Percentiles rank a stretch among this genome's conserved stretches.
These are phyloP conservation scores for Furcifer pardalis DNA, from an alignment of 2,797 vertebrate species.

Conservation along the genomic window DNA sequence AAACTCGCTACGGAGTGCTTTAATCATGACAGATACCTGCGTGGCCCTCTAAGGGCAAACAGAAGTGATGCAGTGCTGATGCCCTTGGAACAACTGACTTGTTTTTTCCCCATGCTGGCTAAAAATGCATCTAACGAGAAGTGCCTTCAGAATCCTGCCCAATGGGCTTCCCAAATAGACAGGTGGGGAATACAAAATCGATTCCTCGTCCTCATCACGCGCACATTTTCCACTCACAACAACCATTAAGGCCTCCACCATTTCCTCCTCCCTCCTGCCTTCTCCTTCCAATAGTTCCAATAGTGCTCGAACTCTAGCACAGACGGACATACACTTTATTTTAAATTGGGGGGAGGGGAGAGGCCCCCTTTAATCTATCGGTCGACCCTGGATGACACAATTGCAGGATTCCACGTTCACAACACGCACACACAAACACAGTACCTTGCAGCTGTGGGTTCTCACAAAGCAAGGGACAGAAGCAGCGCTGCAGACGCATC, in stretches of 20 bases:
- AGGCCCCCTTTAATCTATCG: constrained; percentile 67
- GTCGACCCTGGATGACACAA: constrained; percentile 68
- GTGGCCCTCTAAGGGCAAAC: constrained; percentile 68
- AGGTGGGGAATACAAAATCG: constrained; percentile 63
- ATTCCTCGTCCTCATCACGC: background rate
- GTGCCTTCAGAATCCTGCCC: constrained; percentile 67
- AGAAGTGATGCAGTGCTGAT: constrained; percentile 49
- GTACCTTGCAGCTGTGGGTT: constrained; percentile 72
- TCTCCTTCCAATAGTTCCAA: constrained; percentile 16
- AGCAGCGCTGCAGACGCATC: constrained; percentile 52
- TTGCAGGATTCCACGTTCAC: constrained; percentile 63
- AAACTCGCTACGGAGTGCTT: constrained; percentile 74
- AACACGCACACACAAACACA: constrained; percentile 62
- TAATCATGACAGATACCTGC: constrained; percentile 73
- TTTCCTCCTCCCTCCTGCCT: constrained; percentile 21
- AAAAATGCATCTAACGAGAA: constrained; percentile 73
- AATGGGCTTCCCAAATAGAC: constrained; percentile 73
- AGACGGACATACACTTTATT: constrained; percentile 49
- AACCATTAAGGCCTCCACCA: background rate
- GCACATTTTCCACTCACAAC: too few relatives aligned
- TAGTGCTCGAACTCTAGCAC: constrained; percentile 41
- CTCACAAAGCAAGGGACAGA: constrained; percentile 55
- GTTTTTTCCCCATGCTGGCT: constrained; percentile 69
- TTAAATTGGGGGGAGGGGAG: constrained; percentile 60
- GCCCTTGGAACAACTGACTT: constrained; percentile 35